phyloP scores from a whole-genome alignment of 2,113 vertebrate species.

The Cavia aperea region DNA sequence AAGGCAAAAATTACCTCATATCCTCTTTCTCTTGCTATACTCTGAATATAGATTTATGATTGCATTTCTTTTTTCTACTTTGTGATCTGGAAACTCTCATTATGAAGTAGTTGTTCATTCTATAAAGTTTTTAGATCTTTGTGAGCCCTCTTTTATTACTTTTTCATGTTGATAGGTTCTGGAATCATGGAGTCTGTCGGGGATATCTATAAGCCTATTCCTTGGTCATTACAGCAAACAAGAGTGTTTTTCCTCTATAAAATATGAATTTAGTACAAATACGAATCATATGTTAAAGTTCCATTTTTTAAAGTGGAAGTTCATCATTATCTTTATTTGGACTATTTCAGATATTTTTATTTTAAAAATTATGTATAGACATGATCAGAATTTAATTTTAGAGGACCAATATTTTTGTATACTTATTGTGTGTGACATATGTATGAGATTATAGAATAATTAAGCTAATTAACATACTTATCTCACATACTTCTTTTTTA shows the following conservation, averaged over 20 bases:
- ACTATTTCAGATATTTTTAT: neutral
- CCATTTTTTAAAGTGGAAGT: neutral
- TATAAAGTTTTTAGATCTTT: conserved; percentile 52
- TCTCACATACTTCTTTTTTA: neutral
- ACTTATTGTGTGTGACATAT: neutral
- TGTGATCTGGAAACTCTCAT: conserved; percentile 59
- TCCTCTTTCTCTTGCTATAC: neutral
- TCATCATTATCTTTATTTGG: neutral
- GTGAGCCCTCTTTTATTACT: conserved; percentile 60
- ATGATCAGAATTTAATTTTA: neutral
- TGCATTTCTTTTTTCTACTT: conserved; percentile 61
- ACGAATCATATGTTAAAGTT: neutral
- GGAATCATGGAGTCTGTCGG: conserved; percentile 39
- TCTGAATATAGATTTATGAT: conserved; percentile 52
- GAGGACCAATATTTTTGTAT: neutral
- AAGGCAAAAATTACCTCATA: conserved; percentile 57
- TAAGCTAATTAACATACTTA: neutral
- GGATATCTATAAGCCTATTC: conserved; percentile 2
- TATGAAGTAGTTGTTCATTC: conserved; percentile 65
- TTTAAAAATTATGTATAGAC: neutral
- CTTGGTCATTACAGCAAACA: conserved; percentile 49
- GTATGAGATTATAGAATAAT: neutral
- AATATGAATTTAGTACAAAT: conserved; percentile 6
- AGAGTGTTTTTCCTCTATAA: neutral
- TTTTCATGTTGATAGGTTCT: conserved; percentile 48